Conservation (phyloP, 2,888 invertebrate species). For the Ectemnius lituratus region DNA sequence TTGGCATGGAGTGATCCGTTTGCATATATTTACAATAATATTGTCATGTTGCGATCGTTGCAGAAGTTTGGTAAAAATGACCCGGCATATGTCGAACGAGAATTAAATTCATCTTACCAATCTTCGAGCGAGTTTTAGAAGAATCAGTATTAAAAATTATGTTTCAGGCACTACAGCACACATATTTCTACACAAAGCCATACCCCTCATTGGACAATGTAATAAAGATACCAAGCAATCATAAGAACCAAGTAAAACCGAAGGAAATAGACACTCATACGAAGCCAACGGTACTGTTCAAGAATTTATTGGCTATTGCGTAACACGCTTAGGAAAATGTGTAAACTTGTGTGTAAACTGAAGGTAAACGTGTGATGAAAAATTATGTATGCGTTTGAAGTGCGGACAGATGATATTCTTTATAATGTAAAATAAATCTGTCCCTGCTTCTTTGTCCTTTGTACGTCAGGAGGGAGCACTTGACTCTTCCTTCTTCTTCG, state of each 20-base stretch:
- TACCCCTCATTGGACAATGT: slow-evolving; percentile 83
- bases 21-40: too few species aligned
- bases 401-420: too few species aligned
- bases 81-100: too few species aligned
- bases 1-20: too few species aligned
- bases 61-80: too few species aligned
- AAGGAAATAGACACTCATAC: slow-evolving; percentile 68
- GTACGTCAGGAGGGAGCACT: too few species aligned
- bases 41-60: too few species aligned
- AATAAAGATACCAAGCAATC: slow-evolving; percentile 81
- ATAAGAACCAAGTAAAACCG: slow-evolving; percentile 69
- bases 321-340: neutral
- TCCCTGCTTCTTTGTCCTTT: too few species aligned
- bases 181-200: slow-evolving; percentile 86
- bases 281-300: slow-evolving; percentile 66
- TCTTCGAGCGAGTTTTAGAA: neutral
- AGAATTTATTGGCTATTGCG: slow-evolving; percentile 52
- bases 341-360: neutral
- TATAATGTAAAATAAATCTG: neutral
- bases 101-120: too few species aligned
- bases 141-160: slow-evolving; percentile 29
- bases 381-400: neutral
- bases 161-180: slow-evolving; percentile 85
- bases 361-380: neutral
- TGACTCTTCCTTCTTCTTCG: too few species aligned